phyloP scores from a whole-genome alignment of 2,113 vertebrate species.

The Caracal caracal region DNA sequence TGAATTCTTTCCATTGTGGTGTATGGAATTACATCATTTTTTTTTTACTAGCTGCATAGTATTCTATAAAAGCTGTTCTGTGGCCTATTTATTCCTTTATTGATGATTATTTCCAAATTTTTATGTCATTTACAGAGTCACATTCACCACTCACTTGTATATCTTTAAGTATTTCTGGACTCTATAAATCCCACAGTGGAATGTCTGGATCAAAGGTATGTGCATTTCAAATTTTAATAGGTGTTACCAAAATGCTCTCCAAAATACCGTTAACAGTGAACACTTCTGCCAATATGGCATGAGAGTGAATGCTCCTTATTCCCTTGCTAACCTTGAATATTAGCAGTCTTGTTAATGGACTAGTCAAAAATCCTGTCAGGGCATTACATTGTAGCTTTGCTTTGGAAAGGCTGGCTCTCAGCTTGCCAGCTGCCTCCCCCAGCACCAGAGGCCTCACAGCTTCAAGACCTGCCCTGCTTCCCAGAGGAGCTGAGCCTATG shows the following conservation, averaged over 20 bases:
- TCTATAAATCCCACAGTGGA: background rate
- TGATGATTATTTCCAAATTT: background rate
- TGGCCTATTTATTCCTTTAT: background rate
- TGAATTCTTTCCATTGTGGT: background rate
- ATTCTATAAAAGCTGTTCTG: background rate
- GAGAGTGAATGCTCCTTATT: background rate
- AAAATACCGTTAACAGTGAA: background rate
- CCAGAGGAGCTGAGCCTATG: too few relatives aligned
- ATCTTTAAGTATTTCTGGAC: background rate
- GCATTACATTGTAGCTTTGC: background rate
- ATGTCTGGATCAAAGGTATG: background rate
- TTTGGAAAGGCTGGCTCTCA: background rate
- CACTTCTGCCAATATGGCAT: background rate
- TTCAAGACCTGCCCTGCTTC: background rate
- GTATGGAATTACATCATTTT: background rate
- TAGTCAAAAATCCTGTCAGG: background rate
- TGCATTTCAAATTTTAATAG: conserved; percentile 7
- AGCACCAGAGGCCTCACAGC: background rate
- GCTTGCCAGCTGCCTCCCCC: background rate
- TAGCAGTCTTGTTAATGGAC: background rate
- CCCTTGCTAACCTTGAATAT: background rate
- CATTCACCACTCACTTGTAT: background rate
- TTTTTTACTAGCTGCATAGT: background rate
- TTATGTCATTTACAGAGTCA: background rate
- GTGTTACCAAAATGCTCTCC: background rate